These are phyloP conservation scores for Epinephelus malabaricus DNA, from an alignment of 2,797 vertebrate species.

Conservation along the genomic window DNA sequence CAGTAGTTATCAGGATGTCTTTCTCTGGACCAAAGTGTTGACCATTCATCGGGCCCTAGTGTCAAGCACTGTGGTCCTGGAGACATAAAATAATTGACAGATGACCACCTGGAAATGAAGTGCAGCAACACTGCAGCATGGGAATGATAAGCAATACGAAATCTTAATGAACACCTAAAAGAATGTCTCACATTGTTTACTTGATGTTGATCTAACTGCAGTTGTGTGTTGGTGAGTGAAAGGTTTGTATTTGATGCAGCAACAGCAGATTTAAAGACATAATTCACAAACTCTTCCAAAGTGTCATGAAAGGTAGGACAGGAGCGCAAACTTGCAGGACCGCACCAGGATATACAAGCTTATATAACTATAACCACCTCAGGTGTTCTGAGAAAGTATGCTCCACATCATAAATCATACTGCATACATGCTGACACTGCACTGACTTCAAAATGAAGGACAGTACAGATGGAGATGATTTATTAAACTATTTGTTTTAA, in stretches of 20 bases:
- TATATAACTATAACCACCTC: conserved; percentile 2
- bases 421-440: not conserved
- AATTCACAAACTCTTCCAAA: not conserved
- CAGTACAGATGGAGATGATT: not conserved
- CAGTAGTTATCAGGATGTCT: not conserved
- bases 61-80: not conserved
- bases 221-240: not conserved
- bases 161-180: not conserved
- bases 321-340: conserved; percentile 8
- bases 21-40: not conserved
- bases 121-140: not conserved
- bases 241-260: too few relatives aligned
- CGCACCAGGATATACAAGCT: too few relatives aligned
- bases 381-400: not conserved
- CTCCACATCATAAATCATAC: conserved; percentile 19
- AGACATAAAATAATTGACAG: too few relatives aligned
- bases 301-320: not conserved
- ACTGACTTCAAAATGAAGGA: not conserved
- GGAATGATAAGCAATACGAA: not conserved
- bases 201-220: not conserved
- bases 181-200: not conserved
- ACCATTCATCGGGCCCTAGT: not conserved
- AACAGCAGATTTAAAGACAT: not conserved
- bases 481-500: not conserved
- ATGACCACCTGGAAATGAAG: not conserved